Evolutionary conservation across 2,113 vertebrate genomes (phyloP).

Genomic region (Heterotis niloticus): DNA sequence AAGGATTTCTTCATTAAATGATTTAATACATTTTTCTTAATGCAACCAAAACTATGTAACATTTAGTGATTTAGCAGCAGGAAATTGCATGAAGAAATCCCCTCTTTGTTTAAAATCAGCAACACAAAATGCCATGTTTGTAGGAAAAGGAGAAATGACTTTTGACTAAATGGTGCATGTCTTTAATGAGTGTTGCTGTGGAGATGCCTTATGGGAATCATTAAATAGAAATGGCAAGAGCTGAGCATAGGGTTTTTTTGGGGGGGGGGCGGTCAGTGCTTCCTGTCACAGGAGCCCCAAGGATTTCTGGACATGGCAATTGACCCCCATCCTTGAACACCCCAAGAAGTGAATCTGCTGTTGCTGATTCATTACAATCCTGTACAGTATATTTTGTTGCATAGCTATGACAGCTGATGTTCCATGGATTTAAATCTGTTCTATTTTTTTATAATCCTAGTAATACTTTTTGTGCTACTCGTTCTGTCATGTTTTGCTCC

Average conservation of each 20-base stretch:
- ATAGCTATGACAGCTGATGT: too few relatives aligned
- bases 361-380: background rate
- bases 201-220: background rate
- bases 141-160: background rate
- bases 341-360: background rate
- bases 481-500: too few relatives aligned
- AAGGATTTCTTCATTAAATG: too few relatives aligned
- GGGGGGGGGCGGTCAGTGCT: background rate
- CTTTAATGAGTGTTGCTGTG: slow-evolving; percentile 9
- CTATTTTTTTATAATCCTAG: slow-evolving; percentile 14
- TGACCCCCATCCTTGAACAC: background rate
- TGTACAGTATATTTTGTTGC: background rate
- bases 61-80: background rate
- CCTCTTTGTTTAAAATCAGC: too few relatives aligned
- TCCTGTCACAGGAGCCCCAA: background rate
- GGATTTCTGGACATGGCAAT: background rate
- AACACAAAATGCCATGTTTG: background rate
- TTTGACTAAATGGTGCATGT: background rate
- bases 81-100: background rate
- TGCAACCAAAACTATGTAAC: too few relatives aligned
- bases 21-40: too few relatives aligned
- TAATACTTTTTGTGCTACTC: background rate
- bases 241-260: background rate
- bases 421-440: background rate
- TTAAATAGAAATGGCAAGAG: background rate